Evolutionary conservation across 2,113 vertebrate genomes (phyloP).

Genomic region (Oreocharis arfaki): DNA sequence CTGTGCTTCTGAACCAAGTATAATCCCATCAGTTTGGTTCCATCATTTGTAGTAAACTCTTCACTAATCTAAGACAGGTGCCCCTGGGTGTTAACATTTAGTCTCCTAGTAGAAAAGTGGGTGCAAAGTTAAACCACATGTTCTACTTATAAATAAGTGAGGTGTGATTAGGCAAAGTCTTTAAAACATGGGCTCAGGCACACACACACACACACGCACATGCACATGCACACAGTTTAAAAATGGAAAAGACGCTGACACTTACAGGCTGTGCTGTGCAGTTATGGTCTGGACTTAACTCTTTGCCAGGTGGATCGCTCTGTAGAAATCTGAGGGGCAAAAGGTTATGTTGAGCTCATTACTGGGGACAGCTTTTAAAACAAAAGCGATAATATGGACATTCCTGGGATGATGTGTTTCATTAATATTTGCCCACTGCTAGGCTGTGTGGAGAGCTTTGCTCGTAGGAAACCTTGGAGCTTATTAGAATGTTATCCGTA

Average conservation of each 20-base stretch:
- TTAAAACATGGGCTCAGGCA: conserved; percentile 25
- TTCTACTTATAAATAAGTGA: conserved; percentile 80
- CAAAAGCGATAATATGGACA: conserved; percentile 41
- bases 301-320: conserved; percentile 49
- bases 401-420: conserved; percentile 55
- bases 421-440: conserved; percentile 19
- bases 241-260: conserved; percentile 27
- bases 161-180: conserved; percentile 77
- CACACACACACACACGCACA: neutral
- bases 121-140: conserved; percentile 99
- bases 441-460: neutral
- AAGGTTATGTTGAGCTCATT: conserved; percentile 57
- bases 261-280: conserved; percentile 21
- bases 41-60: conserved; percentile 66
- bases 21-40: conserved; percentile 43
- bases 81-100: conserved; percentile 85
- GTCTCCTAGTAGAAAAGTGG: conserved; percentile 91
- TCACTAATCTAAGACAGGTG: conserved; percentile 89
- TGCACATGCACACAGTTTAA: neutral
- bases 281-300: conserved; percentile 52
- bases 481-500: neutral
- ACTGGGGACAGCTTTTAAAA: conserved; percentile 49
- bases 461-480: neutral
- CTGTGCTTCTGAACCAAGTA: neutral
- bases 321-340: conserved; percentile 45